Evolutionary conservation across 2,888 invertebrate species (phyloP), one percentile per base, ranked within the genome.

Genomic region (Caenorhabditis panamensis): DNA sequence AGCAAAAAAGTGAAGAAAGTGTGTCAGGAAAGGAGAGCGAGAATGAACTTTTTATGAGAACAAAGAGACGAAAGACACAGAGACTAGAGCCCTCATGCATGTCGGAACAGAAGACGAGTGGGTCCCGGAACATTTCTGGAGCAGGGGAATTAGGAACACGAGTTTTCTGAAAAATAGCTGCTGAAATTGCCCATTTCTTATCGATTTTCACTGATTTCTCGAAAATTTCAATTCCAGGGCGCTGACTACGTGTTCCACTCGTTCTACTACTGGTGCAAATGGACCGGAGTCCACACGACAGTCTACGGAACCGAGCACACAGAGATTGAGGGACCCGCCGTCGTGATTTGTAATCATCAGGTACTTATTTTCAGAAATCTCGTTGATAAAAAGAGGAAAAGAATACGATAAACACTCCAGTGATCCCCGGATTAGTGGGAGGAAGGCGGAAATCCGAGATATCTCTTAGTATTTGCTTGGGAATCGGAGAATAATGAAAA

Each of bases 291-390:
- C 18, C 54, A 81, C 26, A 82, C 79, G 53, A 82, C 81, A 47
- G 82, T 84, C 9, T 51, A 78, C 16, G 81, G 69, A n/a, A 71
- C 79, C 11, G 64, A 82, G 9, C 24, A 72, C 13, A 64, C 58
- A 18, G 53, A 82, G 16, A 49, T 77, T 9, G 67, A 84, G 1
- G 81, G 79, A 4, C 85, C 85, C 0, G 84, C 84, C 9, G 82
- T 87, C 16, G 83, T 84, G 4, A 67, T 87, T 49, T 82, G 82
- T 26, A 87, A 87, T 66, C 87, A 87, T 73, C 87, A 87, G 83
- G 87, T 86, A 5, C n/a, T n/a, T n/a, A n/a, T n/a, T n/a, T n/a
- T n/a, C n/a, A n/a, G 44, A n/a, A 8, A 31, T 31, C 31, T 31
- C 31, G 4, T 31, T 31, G 4, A 31, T 31, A 4, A 31, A 9